Base-by-base conservation (phyloP, 2,113 vertebrate genomes). In the Micronycteris hirsuta region DNA sequence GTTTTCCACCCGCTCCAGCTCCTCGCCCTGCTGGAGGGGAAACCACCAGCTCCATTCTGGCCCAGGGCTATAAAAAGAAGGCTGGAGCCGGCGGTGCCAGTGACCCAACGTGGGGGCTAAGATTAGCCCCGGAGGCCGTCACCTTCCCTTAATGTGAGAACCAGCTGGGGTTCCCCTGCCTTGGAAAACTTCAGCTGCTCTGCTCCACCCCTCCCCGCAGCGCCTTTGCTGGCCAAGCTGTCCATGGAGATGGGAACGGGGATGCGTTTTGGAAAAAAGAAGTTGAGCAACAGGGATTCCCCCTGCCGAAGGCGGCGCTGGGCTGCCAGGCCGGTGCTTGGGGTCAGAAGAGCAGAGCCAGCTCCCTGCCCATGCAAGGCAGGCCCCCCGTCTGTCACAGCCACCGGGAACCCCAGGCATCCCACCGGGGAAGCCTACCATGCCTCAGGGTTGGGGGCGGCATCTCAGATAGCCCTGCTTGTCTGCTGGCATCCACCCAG, bases 241-340 rank as follows among this genome's bases (percentile, higher is more conserved):
- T 93, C 97, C 96, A 89, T 97, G 96, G 97, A 95, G 96, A 97
- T 86, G 94, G 96, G 96, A 84, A 91, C 81, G 4, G 65, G 54
- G 95, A 91, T 78, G 28, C 26, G 58, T 97, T 97, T 96, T 97
- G 97, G 97, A 96, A 97, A 98, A 97, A 96, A 43, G 96, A 80
- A 82, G 70, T 92, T 94, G 80, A 95, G 96, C 89, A 94, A 96
- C 89, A 96, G 90, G 97, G 97, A 96, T 97, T 96, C 84, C 96
- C 96, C 95, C 84, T 96, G 93, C 86, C 78, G 82, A 80, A 88
- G 68, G 93, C 56, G 3, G 95, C 43, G 78, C 16, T 0, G 1
- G 80, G 58, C 85, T 6, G 73, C 77, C 45, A 58, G 36, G 89
- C 15, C 0, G 43, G 71, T 49, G 20, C 81, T 24, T 1, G 20